These are phyloP conservation scores for Grammomys surdaster DNA, from an alignment of 2,113 vertebrate species.

Conservation along the genomic window DNA sequence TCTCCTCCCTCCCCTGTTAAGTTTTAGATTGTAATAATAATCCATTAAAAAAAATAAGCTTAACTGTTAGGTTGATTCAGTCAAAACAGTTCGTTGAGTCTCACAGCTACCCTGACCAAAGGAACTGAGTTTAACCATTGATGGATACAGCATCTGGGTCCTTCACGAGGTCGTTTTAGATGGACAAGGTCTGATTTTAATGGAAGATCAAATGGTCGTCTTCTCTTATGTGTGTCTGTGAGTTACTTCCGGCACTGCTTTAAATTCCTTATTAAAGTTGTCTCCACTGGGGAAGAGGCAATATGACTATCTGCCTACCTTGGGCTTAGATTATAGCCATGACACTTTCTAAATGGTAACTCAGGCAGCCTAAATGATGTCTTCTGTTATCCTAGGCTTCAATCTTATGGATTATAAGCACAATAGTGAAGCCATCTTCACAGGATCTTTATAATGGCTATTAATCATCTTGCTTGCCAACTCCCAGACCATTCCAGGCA, in stretches of 20 bases:
- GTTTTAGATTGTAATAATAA: conserved; percentile 37
- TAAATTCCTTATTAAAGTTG: neutral
- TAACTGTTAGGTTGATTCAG: neutral
- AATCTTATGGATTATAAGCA: neutral
- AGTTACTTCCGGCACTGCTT: conserved; percentile 16
- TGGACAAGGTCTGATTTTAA: conserved; percentile 8
- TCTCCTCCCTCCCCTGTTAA: conserved; percentile 32
- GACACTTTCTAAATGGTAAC: neutral
- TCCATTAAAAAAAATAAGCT: neutral
- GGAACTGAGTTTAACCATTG: neutral
- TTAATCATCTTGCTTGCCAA: neutral
- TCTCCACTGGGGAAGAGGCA: neutral
- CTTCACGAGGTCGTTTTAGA: conserved; percentile 19
- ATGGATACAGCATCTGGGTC: neutral
- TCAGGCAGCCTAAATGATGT: neutral
- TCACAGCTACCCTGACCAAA: neutral
- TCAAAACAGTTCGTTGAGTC: conserved; percentile 36
- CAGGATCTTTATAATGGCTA: neutral
- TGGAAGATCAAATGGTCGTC: neutral
- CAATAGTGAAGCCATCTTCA: accelerated
- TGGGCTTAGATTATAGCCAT: neutral
- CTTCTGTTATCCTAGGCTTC: neutral
- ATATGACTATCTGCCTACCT: neutral
- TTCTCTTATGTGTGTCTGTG: neutral
- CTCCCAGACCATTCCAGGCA: no score